Evolutionary conservation across 2,888 invertebrate species (phyloP).

Genomic region (Noctua pronuba): DNA sequence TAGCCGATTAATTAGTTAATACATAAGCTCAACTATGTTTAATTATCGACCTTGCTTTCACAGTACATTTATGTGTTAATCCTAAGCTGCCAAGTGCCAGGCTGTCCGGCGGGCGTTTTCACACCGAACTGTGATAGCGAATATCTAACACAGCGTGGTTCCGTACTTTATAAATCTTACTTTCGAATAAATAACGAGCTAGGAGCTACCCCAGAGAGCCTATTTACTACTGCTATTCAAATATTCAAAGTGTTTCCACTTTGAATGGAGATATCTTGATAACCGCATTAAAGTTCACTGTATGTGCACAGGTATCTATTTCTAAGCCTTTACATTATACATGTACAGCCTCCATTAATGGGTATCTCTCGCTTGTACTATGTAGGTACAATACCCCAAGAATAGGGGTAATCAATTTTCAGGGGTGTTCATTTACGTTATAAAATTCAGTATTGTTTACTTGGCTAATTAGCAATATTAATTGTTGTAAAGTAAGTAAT

Average conservation of each 20-base stretch:
- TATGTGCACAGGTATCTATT: conserved; percentile 14
- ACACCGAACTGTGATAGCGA: conserved; percentile 59
- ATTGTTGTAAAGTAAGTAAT: neutral
- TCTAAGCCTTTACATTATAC: neutral
- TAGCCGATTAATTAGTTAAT: conserved; percentile 54
- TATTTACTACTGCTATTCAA: conserved; percentile 65
- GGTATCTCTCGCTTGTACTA: neutral
- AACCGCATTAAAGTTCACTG: conserved; percentile 55
- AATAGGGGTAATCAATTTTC: neutral
- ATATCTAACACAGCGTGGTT: conserved; percentile 68
- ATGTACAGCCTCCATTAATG: conserved; percentile 28
- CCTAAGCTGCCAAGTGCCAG: conserved; percentile 25
- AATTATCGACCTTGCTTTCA: conserved; percentile 56
- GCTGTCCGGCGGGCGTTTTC: conserved; percentile 48
- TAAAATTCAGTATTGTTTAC: neutral
- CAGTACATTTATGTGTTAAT: conserved; percentile 64
- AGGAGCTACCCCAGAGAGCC: conserved; percentile 54
- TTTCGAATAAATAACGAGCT: conserved; percentile 71
- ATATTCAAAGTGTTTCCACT: conserved; percentile 62
- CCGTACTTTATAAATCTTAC: conserved; percentile 70
- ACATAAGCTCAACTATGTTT: conserved; percentile 44
- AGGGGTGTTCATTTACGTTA: neutral
- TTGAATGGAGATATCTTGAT: conserved; percentile 62
- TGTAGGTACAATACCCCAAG: neutral
- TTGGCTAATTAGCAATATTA: too few relatives aligned